These are phyloP conservation scores for Acanthisitta chloris DNA, from an alignment of 2,113 vertebrate genomes.

Conservation along the genomic window DNA sequence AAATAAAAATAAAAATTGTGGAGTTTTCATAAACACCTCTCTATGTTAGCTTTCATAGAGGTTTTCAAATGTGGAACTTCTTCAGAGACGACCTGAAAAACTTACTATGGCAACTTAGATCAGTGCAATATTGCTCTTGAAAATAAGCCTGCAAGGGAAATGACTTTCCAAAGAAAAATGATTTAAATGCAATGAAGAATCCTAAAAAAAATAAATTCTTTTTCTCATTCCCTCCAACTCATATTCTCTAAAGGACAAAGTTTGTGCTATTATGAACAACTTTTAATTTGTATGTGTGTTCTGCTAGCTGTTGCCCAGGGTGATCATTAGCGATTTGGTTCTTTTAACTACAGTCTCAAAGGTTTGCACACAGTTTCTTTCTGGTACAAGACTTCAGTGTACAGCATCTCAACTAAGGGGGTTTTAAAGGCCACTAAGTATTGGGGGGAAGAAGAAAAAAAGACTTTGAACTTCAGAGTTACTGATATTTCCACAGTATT, in stretches of 20 bases:
- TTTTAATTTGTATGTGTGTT: background rate
- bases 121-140: background rate
- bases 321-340: background rate
- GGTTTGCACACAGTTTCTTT: background rate
- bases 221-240: background rate
- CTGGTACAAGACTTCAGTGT: background rate
- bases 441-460: accelerated
- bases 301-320: background rate
- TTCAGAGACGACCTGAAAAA: background rate
- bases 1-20: background rate
- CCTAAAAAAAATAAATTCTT: background rate
- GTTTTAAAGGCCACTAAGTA: background rate
- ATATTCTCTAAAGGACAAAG: background rate
- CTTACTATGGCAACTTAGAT: background rate
- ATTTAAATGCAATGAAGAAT: background rate
- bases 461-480: background rate
- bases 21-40: background rate
- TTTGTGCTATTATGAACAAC: background rate
- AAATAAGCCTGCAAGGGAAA: background rate
- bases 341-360: background rate
- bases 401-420: background rate
- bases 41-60: background rate
- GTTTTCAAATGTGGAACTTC: background rate
- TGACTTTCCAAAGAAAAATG: background rate
- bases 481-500: background rate